These are phyloP conservation scores for Cossypha dichroa DNA, from an alignment of 2,797 vertebrate species.

Conservation along the genomic window DNA sequence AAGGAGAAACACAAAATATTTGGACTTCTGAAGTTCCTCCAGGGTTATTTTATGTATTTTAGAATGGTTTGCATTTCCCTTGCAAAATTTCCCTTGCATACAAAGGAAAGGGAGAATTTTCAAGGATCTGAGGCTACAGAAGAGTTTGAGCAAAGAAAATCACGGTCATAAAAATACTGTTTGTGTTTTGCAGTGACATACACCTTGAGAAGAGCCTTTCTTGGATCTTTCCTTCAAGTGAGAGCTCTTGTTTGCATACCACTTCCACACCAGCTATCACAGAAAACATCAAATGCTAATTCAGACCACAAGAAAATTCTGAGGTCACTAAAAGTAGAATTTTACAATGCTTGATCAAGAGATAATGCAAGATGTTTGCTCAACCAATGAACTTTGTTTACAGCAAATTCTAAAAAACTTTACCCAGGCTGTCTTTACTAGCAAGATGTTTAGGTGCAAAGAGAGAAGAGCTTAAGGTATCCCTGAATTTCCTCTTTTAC, in stretches of 20 bases:
- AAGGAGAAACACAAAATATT: conserved; percentile 34
- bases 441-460: background rate
- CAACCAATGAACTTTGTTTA: background rate
- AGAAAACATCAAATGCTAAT: background rate
- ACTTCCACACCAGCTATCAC: background rate
- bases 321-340: background rate
- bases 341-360: background rate
- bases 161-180: background rate
- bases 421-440: background rate
- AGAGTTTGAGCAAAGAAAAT: background rate
- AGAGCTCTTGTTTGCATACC: background rate
- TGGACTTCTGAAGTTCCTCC: conserved; percentile 1
- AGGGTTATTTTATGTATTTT: background rate
- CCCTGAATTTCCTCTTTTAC: background rate
- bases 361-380: background rate
- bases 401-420: background rate
- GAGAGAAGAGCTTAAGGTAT: background rate
- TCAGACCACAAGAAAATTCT: background rate
- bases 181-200: background rate
- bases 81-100: background rate
- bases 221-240: background rate
- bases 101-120: background rate
- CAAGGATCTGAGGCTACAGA: background rate
- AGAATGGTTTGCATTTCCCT: background rate
- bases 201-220: background rate